phyloP scores from a whole-genome alignment of 2,888 invertebrate species.

The Hymenopus coronatus region DNA sequence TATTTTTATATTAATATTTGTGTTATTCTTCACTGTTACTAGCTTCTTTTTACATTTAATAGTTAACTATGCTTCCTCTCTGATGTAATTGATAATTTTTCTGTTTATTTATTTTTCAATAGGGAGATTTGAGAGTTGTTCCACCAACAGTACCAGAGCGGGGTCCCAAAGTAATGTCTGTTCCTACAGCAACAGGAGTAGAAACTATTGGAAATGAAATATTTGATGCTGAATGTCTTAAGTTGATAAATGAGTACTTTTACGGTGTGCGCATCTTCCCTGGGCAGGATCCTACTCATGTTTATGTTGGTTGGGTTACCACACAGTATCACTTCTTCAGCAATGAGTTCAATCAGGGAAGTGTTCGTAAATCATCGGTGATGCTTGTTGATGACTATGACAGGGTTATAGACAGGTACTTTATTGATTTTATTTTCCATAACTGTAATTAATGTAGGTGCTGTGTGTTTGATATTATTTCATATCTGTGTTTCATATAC shows the following conservation, averaged over 20 bases:
- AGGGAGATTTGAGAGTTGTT: conserved; percentile 61
- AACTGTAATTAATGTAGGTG: too few species aligned
- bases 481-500: background rate
- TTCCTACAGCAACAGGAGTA: conserved; percentile 66
- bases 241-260: conserved; percentile 95
- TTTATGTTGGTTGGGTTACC: conserved; percentile 99
- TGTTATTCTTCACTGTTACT: too few species aligned
- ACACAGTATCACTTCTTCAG: conserved; percentile 93
- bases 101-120: conserved; percentile 1
- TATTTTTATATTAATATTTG: too few species aligned
- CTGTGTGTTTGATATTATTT: background rate
- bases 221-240: conserved; percentile 81
- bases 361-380: conserved; percentile 79
- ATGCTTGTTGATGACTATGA: conserved; percentile 79
- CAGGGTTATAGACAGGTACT: conserved; percentile 69
- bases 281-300: conserved; percentile 90
- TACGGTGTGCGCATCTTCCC: conserved; percentile 86
- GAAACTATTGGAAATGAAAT: conserved; percentile 84
- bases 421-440: conserved; percentile 15
- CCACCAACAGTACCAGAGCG: conserved; percentile 64
- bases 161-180: conserved; percentile 67
- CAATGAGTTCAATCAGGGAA: conserved; percentile 83
- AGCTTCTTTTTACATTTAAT: too few species aligned
- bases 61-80: too few species aligned
- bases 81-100: too few species aligned